phyloP scores from a whole-genome alignment of 1,140 invertebrate species.

The Drosophila seguyi region DNA sequence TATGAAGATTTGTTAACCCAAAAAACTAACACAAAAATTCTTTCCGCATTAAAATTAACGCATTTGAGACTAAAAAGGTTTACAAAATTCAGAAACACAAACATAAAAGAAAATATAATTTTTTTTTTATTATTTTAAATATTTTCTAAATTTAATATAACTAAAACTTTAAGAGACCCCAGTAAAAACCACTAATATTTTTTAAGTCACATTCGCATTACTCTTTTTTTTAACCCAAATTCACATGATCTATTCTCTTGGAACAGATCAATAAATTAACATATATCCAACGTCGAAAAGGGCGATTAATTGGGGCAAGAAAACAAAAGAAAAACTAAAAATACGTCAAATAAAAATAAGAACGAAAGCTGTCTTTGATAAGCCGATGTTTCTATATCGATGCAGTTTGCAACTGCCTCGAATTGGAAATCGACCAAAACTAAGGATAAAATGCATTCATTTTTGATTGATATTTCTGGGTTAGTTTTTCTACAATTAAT shows the following conservation, averaged over 20 bases:
- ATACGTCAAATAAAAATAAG: not conserved
- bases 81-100: no score
- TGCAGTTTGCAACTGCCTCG: not conserved
- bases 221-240: not conserved
- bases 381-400: not conserved
- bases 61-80: no score
- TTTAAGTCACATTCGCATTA: not conserved
- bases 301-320: not conserved
- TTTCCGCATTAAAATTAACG: no score
- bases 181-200: not conserved
- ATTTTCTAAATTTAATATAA: not conserved
- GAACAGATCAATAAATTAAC: not conserved
- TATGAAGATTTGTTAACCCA: no score
- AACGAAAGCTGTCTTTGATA: not conserved
- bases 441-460: not conserved
- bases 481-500: not conserved
- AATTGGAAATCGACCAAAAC: not conserved
- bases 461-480: not conserved
- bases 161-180: not conserved
- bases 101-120: no score
- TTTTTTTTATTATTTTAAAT: no score
- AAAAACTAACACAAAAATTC: no score
- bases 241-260: not conserved
- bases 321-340: slow-evolving; percentile 9
- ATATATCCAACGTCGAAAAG: not conserved